Base-by-base conservation (phyloP, 1,140 invertebrate species). In the Drosophila mauritiana region DNA sequence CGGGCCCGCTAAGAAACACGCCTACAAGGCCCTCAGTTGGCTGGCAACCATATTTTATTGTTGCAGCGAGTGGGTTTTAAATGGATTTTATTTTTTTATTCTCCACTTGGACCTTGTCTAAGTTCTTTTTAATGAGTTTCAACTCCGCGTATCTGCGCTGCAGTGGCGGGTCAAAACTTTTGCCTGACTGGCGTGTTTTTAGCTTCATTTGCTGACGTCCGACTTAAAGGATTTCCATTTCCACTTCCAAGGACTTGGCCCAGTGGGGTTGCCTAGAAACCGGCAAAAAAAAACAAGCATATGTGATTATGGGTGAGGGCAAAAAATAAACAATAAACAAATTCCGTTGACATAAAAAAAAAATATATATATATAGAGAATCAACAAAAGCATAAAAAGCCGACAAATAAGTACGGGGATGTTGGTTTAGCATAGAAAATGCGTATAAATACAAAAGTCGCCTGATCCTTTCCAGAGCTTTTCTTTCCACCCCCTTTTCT, bases 371-470 rank as follows among this genome's bases (percentile, higher is more conserved):
- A 37, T 69, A 70, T 63, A 76, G 72, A 76, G 31, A 58, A 84
- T 75, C 78, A 82, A 82, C 62, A 88, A 86, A 73, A 74, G 65
- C 75, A 83, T 79, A 79, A 88, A 78, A 88, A 73, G 52, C 58
- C 70, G 73, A 69, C 70, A 72, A 86, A 79, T 79, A 86, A 86
- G 77, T 75, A 82, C 37, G 62, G 57, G 57, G 55, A 73, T 88
- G 83, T 86, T 82, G 79, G 81, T 72, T 88, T 88, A 88, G 65
- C 82, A 88, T 88, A 88, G 57, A 79, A 75, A 88, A 88, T 88
- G 79, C 79, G 65, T 73, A 86, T 76, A 79, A 79, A 83, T 75
- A 62, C 53, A 37, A 53, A 70, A 72, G 52, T 57, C 52, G 42
- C 52, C 40, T 58, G 34, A 48, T 77, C 52, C 45, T 67, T 22